Percentiles rank a stretch among this genome's conserved stretches.
Evolutionary conservation across 1,140 invertebrate genomes (phyloP).

Genomic region (Drosophila auraria): DNA sequence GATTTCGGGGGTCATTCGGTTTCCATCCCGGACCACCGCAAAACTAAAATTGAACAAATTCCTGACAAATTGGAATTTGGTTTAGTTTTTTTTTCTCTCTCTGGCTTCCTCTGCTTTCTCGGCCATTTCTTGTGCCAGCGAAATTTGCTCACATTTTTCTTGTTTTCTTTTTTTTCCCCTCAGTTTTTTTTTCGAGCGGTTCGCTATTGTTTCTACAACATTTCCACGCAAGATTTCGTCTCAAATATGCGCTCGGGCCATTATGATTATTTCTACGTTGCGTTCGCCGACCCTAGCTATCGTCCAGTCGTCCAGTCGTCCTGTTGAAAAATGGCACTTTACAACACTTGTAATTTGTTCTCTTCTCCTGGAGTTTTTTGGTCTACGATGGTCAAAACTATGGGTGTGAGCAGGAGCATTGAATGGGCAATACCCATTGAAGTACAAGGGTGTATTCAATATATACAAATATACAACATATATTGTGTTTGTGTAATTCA

Average conservation of each 20-base stretch:
- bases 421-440: background rate
- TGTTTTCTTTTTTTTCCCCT: constrained; percentile 53
- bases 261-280: constrained; percentile 82
- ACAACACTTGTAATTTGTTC: constrained; percentile 83
- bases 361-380: constrained; percentile 16
- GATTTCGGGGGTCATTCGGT: constrained; percentile 23
- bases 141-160: constrained; percentile 79
- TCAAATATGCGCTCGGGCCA: constrained; percentile 74
- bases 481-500: background rate
- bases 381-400: constrained; percentile 11
- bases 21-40: constrained; percentile 52
- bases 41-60: constrained; percentile 84
- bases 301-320: background rate
- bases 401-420: background rate
- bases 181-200: constrained; percentile 30
- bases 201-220: constrained; percentile 74
- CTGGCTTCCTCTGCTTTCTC: constrained; percentile 38
- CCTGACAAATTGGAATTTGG: constrained; percentile 84
- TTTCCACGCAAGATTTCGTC: constrained; percentile 77
- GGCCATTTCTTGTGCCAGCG: constrained; percentile 64
- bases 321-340: constrained; percentile 82
- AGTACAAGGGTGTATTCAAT: background rate
- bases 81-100: constrained; percentile 69
- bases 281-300: constrained; percentile 23
- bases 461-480: background rate